These are phyloP conservation scores for Drosophila lowei DNA, from an alignment of 1,140 invertebrate species.

Conservation along the genomic window DNA sequence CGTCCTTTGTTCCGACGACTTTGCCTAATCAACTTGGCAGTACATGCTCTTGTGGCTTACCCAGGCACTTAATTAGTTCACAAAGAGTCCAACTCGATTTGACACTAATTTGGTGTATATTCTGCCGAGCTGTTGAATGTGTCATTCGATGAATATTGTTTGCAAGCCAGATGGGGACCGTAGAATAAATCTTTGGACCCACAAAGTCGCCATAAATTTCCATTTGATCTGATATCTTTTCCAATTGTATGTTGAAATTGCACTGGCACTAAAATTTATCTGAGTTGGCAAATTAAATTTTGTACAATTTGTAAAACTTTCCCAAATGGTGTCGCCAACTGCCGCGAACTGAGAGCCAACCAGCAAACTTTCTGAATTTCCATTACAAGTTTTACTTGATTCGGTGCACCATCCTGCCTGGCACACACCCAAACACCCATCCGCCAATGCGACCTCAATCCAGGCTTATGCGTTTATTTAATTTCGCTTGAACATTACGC, in stretches of 20 bases:
- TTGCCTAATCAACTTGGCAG: slow-evolving; percentile 64
- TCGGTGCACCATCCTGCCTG: slow-evolving; percentile 2
- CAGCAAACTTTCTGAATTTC: slow-evolving; percentile 66
- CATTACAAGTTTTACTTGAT: slow-evolving; percentile 65
- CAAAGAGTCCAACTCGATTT: slow-evolving; percentile 65
- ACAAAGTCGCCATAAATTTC: slow-evolving; percentile 27
- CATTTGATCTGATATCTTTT: slow-evolving; percentile 39
- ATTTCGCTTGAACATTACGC: slow-evolving; percentile 22
- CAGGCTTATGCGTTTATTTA: slow-evolving; percentile 47
- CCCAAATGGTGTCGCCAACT: slow-evolving; percentile 68
- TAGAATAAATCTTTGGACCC: not conserved
- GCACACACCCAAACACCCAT: not conserved
- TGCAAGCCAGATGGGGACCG: not conserved
- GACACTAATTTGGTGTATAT: slow-evolving; percentile 64
- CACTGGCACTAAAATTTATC: slow-evolving; percentile 58
- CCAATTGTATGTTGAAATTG: slow-evolving; percentile 44
- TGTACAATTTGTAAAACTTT: slow-evolving; percentile 69
- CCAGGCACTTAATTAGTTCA: slow-evolving; percentile 63
- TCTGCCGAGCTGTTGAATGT: slow-evolving; percentile 8
- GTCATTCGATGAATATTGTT: too few species aligned
- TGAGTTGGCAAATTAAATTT: slow-evolving; percentile 49
- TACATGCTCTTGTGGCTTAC: slow-evolving; percentile 17
- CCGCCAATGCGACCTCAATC: slow-evolving; percentile 10
- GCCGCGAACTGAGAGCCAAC: slow-evolving; percentile 36
- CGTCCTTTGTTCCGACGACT: slow-evolving; percentile 1